A percentile compares a stretch with the other conserved stretches of the same genome.
Evolutionary conservation across 2,888 invertebrate genomes (phyloP).

Genomic region (Nephrotoma guestfalica): DNA sequence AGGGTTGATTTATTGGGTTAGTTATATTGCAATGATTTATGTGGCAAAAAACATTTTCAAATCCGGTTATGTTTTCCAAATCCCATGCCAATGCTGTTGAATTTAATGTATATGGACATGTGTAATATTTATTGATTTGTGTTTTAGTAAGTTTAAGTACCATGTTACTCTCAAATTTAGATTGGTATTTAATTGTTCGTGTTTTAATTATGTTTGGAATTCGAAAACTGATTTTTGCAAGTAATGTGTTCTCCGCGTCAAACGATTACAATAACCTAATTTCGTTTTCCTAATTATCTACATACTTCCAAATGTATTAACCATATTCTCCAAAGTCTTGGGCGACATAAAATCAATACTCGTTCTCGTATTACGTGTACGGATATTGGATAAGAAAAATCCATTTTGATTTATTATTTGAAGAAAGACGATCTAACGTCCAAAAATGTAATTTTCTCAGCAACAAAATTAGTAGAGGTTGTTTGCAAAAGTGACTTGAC

Average conservation of each 20-base stretch:
- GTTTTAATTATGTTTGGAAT: neutral
- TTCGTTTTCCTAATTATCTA: neutral
- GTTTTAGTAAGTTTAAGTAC: neutral
- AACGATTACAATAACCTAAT: neutral
- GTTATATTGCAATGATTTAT: neutral
- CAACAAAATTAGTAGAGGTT: neutral
- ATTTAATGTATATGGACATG: neutral
- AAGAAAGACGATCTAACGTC: neutral
- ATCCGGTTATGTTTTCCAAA: neutral
- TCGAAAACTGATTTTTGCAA: neutral
- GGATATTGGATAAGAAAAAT: neutral
- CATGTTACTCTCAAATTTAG: neutral
- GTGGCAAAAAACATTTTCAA: neutral
- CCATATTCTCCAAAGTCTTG: neutral
- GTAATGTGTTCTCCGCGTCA: neutral
- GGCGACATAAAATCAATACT: neutral
- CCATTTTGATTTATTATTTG: neutral
- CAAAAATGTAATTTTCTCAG: neutral
- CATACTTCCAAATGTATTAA: neutral
- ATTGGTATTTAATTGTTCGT: neutral
- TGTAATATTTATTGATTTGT: neutral
- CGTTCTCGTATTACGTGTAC: neutral
- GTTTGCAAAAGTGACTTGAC: neutral
- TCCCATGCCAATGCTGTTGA: neutral
- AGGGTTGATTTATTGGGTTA: neutral